Percentiles rank a stretch among this genome's conserved stretches.
These are phyloP conservation scores for Orthosia incerta DNA, from an alignment of 2,888 invertebrate genomes.

Conservation along the genomic window DNA sequence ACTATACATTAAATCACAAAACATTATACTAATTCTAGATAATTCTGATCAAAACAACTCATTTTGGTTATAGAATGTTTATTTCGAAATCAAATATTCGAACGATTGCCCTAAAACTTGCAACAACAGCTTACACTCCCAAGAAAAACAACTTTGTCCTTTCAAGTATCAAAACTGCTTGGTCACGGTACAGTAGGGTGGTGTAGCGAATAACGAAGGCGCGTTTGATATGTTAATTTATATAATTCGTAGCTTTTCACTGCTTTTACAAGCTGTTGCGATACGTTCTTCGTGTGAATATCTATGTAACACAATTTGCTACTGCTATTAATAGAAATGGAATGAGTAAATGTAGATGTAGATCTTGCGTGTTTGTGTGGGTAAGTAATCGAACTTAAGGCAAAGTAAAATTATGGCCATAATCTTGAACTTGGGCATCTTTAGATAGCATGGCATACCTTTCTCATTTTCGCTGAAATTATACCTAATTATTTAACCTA, in stretches of 20 bases:
- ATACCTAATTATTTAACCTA: too few species aligned
- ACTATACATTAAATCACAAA: too few species aligned
- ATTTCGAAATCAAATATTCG: too few species aligned
- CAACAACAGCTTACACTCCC: not conserved
- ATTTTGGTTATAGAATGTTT: too few species aligned
- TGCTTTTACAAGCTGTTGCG: conserved; percentile 80
- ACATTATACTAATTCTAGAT: too few species aligned
- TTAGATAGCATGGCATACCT: not conserved
- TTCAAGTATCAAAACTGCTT: conserved; percentile 69
- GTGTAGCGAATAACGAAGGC: conserved; percentile 82
- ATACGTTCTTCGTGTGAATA: conserved; percentile 68
- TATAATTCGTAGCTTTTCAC: conserved; percentile 85
- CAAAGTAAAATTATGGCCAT: too few species aligned
- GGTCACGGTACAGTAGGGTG: conserved; percentile 72
- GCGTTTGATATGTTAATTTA: conserved; percentile 89
- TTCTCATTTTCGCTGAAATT: not conserved
- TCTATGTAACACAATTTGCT: conserved; percentile 62
- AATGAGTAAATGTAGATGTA: conserved; percentile 30
- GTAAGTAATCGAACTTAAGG: not conserved
- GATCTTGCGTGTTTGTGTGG: conserved; percentile 11
- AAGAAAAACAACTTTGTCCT: conserved; percentile 18
- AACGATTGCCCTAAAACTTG: not conserved
- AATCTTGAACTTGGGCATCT: not conserved
- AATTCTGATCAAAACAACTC: too few species aligned
- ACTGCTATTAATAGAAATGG: conserved; percentile 50